A percentile compares a stretch with the other conserved stretches of the same genome.
These are phyloP conservation scores for Nasonovia ribisnigri DNA, from an alignment of 2,888 invertebrate genomes.

Conservation along the genomic window DNA sequence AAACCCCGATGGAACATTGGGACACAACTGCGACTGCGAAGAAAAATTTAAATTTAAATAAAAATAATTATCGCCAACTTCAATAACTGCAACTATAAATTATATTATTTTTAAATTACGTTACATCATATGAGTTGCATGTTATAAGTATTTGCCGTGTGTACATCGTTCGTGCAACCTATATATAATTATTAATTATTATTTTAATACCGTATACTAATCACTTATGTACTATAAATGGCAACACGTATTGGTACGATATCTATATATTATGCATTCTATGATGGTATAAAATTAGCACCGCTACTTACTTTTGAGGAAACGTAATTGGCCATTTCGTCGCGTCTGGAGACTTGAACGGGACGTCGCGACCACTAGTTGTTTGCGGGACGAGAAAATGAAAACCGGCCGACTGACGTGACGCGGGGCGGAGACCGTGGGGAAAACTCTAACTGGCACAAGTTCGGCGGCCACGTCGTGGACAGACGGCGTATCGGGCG, in stretches of 20 bases:
- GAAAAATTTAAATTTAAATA: not conserved
- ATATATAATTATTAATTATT: not conserved
- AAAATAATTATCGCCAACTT: too few species aligned
- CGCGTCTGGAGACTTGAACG: constrained; percentile 2
- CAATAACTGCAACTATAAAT: not conserved
- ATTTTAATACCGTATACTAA: too few species aligned
- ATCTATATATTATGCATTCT: not conserved
- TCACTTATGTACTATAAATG: not conserved
- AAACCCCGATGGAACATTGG: not conserved
- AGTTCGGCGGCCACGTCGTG: not conserved
- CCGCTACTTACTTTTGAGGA: constrained; percentile 27
- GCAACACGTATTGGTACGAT: not conserved
- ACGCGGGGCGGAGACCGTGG: not conserved
- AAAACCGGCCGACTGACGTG: not conserved
- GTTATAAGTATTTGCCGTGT: not conserved
- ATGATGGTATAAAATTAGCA: not conserved
- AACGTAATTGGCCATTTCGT: constrained; percentile 41
- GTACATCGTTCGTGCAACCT: not conserved
- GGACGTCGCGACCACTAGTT: not conserved
- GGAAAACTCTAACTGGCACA: not conserved
- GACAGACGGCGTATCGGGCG: not conserved
- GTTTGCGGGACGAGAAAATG: not conserved
- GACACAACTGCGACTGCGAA: not conserved
- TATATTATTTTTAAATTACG: not conserved
- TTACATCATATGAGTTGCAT: not conserved